Base-by-base conservation (phyloP, 1,140 invertebrate species). In the honey bee (Apis mellifera) region DNA sequence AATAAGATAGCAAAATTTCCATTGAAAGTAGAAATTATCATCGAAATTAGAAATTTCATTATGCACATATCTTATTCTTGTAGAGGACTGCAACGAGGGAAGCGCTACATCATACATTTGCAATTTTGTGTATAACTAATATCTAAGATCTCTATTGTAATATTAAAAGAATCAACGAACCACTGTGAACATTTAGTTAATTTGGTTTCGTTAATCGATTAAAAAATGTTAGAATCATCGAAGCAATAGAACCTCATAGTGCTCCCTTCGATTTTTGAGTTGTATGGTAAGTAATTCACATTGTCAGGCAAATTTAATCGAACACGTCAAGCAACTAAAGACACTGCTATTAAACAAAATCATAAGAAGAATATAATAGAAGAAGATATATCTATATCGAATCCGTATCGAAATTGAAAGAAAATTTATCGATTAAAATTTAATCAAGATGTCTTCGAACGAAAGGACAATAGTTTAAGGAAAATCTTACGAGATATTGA, bases 241-340 rank as follows among this genome's bases (percentile, higher is more conserved):
- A 23, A 54, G n/a, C 68, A 21, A 57, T 77, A 42, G 26, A 17
- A 68, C 52, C 48, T 78, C 26, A 78, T 69, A 86, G 84, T 83
- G 80, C 79, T 81, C 79, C 79, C 79, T 76, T 76, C 64, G 64
- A 81, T 76, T 59, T n/a, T 75, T 81, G 13, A 57, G 5, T 81
- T 8, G 21, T 26, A n/a, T 64, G 23, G 21, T 48, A 21, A 50
- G 13, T 62, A 84, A 54, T 26, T 68, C 50, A 55, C 54, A 65
- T 74, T 42, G 62, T 64, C 62, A 64, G 62, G 62, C 62, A 32
- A 64, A 32, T 32, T 75, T 64, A n/a, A 50, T 76, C 48, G 62
- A 75, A 78, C 68, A 83, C 23, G 55, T 62, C 60, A 88, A 68
- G 86, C 86, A 88, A 88, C 87, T 85, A 88, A 88, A 88, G 87